phyloP scores from a whole-genome alignment of 1,140 invertebrate genomes.

The Pseudomyrmex pallidus region DNA sequence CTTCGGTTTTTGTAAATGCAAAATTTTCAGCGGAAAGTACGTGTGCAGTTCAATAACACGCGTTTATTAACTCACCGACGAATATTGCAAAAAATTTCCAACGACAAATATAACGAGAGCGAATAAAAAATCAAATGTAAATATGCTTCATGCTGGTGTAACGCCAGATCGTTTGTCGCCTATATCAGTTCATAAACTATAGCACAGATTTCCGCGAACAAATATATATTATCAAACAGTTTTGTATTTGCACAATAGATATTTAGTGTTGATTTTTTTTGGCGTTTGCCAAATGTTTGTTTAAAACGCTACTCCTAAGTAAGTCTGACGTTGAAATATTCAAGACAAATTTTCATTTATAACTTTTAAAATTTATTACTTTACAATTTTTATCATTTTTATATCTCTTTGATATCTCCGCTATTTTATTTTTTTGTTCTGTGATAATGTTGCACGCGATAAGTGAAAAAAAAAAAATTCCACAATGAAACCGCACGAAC shows the following conservation, averaged over 20 bases:
- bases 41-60: conserved; percentile 17
- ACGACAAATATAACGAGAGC: conserved; percentile 17
- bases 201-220: conserved; percentile 16
- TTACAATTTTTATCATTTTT: too few relatives aligned
- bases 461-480: conserved; percentile 3
- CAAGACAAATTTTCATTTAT: too few relatives aligned
- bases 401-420: too few relatives aligned
- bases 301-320: background rate
- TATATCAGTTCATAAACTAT: conserved; percentile 3
- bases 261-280: background rate
- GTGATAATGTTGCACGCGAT: background rate
- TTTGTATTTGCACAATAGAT: background rate
- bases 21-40: background rate
- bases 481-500: conserved; percentile 51
- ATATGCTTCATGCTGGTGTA: conserved; percentile 8
- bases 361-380: too few relatives aligned
- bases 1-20: background rate
- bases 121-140: conserved; percentile 43
- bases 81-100: conserved; percentile 24
- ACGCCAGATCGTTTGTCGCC: conserved; percentile 14
- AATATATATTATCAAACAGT: background rate
- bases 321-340: too few relatives aligned
- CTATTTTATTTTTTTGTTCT: conserved; percentile 16
- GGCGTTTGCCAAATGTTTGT: background rate
- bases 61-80: conserved; percentile 5